Evolutionary conservation across 2,888 invertebrate species (phyloP), one percentile per base, ranked within the genome.

Genomic region (Drosophila ustulata): DNA sequence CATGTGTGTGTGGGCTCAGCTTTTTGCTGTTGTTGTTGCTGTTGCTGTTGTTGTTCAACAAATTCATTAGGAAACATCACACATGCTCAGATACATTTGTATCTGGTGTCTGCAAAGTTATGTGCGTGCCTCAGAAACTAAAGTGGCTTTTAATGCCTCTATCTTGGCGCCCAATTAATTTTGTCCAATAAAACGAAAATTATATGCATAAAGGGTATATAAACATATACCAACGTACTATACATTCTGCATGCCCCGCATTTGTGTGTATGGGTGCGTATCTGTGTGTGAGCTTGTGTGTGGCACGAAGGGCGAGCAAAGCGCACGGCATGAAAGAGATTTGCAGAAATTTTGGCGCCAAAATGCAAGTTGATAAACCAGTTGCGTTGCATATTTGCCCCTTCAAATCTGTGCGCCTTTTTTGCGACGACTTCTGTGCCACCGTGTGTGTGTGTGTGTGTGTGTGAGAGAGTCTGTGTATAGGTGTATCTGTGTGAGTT

Each of bases 281-380:
- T 66, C 46, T 67, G 51, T 43, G 53, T 25, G 45, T 46, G 37
- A 8, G 56, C 46, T 43, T 50, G 71, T 65, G 73, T 58, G 72
- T 50, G 61, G 65, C 69, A 71, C 81, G 84, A 84, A 87, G 87
- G 84, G 87, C 84, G 75, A 66, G 52, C 70, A 87, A 80, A 78
- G 80, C 79, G 71, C 75, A 81, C 64, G 74, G 81, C 82, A 69
- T 66, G 67, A 77, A 78, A 69, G 66, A 86, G 90, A 90, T 89
- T 89, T 89, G 89, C 90, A 89, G 90, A 89, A 90, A 89, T 90
- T 89, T 89, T 89, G 89, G 89, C 89, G 89, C 89, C 89, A 89
- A 89, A 89, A 89, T 89, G 89, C 90, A 90, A 86, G 87, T 88
- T 86, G 86, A 84, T 82, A 86, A 86, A 86, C 86, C 86, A 86